Conservation (phyloP, 2,797 vertebrate species). For the Anisognathus igniventris region DNA sequence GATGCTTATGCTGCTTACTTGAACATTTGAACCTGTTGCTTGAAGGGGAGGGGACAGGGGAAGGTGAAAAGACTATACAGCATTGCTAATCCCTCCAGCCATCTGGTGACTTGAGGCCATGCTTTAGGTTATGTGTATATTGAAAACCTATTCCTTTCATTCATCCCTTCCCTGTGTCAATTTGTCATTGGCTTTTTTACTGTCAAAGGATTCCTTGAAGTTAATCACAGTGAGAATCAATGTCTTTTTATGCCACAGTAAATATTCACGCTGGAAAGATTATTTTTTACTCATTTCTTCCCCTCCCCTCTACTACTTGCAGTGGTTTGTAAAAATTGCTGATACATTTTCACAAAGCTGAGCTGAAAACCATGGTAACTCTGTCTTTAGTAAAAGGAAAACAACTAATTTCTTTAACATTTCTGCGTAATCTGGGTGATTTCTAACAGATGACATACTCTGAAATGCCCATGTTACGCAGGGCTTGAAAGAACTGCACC, state of each 20-base stretch:
- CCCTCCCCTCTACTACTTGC: background rate
- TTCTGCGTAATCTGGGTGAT: background rate
- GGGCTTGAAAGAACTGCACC: background rate
- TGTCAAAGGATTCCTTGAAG: constrained; percentile 5
- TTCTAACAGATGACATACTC: background rate
- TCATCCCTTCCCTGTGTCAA: background rate
- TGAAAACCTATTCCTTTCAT: constrained; percentile 56
- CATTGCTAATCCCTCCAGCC: constrained; percentile 57
- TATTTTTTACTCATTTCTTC: constrained; percentile 7
- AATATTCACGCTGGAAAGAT: background rate
- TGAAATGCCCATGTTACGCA: background rate
- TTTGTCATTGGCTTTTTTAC: constrained; percentile 37
- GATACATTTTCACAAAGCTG: background rate
- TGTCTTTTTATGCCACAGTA: background rate
- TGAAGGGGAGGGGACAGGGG: background rate
- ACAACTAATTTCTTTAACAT: background rate
- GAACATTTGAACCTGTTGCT: constrained; percentile 51
- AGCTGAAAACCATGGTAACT: background rate
- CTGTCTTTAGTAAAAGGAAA: background rate
- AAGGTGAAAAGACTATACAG: constrained; percentile 46
- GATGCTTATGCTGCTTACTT: background rate
- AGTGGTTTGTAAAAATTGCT: background rate
- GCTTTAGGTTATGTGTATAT: constrained; percentile 22
- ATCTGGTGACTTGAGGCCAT: constrained; percentile 51
- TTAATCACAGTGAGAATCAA: background rate